Percentiles rank a stretch among this genome's conserved stretches.
Evolutionary conservation across 2,797 vertebrate species (phyloP).

Genomic region (Diglossa cyanea): DNA sequence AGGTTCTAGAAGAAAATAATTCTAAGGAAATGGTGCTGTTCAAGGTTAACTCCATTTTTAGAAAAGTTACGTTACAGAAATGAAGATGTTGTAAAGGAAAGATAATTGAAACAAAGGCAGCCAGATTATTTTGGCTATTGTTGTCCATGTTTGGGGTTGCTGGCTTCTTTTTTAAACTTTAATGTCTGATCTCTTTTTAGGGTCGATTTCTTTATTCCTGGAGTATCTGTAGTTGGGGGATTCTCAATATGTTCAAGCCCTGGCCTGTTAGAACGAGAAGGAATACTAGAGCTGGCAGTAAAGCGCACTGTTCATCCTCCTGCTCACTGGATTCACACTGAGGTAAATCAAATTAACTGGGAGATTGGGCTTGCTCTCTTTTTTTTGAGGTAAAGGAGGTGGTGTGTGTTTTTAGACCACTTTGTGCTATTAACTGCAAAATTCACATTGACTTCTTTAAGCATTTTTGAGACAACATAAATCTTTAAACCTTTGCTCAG

Average conservation of each 20-base stretch:
- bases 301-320: slow-evolving; percentile 88
- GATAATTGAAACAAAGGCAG: not conserved
- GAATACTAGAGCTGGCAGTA: slow-evolving; percentile 88
- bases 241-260: slow-evolving; percentile 96
- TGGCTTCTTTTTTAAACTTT: not conserved
- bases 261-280: slow-evolving; percentile 82
- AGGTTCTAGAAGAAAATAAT: not conserved
- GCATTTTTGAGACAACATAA: not conserved
- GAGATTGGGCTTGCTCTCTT: not conserved
- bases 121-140: not conserved
- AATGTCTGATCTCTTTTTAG: slow-evolving; percentile 68
- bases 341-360: slow-evolving; percentile 72
- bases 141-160: not conserved
- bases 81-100: not conserved
- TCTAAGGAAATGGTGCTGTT: not conserved
- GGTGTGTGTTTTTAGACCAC: not conserved
- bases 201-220: slow-evolving; percentile 94
- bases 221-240: slow-evolving; percentile 87
- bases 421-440: not conserved
- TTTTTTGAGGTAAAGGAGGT: rapidly evolving
- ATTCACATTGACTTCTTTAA: not conserved
- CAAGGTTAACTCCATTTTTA: not conserved
- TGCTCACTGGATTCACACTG: slow-evolving; percentile 90
- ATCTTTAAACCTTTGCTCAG: not conserved
- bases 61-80: not conserved